Evolutionary conservation across 2,797 vertebrate genomes (phyloP), one percentile per base, ranked within the genome.

Genomic region (Harpagifer antarcticus): DNA sequence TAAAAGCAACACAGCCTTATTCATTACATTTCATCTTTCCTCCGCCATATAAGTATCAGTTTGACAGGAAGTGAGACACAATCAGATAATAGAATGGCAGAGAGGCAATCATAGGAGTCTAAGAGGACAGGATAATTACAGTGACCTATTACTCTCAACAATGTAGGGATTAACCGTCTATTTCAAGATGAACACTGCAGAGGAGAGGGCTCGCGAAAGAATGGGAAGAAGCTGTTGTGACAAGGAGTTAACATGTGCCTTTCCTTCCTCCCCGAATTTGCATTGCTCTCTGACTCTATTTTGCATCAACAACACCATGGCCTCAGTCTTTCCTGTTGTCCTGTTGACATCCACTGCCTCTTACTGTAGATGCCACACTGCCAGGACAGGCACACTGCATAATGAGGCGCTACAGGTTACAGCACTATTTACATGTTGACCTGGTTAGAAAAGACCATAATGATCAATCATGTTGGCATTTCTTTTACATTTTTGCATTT

Each of bases 351-450:
- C 54, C 31, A 16, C 57, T 19, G 15, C 53, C 12, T 50, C 48
- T 27, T 20, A 59, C 23, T 27, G 3, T 27, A 27, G 48, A 59
- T 48, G 60, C 17, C 55, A 14, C 31, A 23, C 42, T 49, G 33
- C 15, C 19, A 72, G 33, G 23, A 27, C 23, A 27, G 23, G 23
- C 23, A 27, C 3, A 27, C 23, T 27, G 23, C 23, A 27, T 27
- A 27, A 27, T 44, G 44, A 78, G 43, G 37, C 57, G 58, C 44
- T 50, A 43, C 57, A 19, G 73, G 14, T 65, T 54, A 55, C 47
- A 23, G 9, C 37, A 16, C 20, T 23, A 61, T 56, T 67, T 45
- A 65, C 31, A 44, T 31, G 8, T 12, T 20, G 14, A 33, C 27
- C 10, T n/a, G 5, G 10, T 14, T 31, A 44, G 11, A 43, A 57